These are phyloP conservation scores for Apis laboriosa DNA, from an alignment of 1,140 invertebrate genomes.

Conservation along the genomic window DNA sequence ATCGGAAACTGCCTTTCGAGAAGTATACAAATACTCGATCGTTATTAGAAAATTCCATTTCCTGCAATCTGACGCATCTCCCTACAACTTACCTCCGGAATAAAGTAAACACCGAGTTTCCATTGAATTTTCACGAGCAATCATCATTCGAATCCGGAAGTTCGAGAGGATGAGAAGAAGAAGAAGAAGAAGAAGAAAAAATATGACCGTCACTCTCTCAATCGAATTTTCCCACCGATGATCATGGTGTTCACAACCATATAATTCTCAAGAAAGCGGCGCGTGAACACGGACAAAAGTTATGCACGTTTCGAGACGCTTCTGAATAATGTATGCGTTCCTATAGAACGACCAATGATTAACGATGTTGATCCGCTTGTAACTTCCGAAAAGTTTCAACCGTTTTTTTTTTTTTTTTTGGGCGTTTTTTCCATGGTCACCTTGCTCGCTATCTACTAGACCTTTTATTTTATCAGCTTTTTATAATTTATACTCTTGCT, in stretches of 20 bases:
- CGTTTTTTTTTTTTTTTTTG: not conserved
- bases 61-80: not conserved
- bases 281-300: slow-evolving; percentile 64
- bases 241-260: too few species aligned
- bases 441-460: not conserved
- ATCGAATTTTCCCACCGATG: not conserved
- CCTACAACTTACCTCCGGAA: not conserved
- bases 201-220: not conserved
- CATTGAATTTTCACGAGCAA: not conserved
- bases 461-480: slow-evolving; percentile 30
- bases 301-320: slow-evolving; percentile 61
- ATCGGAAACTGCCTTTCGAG: not conserved
- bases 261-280: slow-evolving; percentile 29
- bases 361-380: slow-evolving; percentile 55
- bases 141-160: not conserved
- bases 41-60: not conserved
- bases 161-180: not conserved
- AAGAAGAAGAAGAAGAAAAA: not conserved
- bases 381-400: slow-evolving; percentile 53
- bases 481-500: slow-evolving; percentile 6
- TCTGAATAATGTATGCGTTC: slow-evolving; percentile 62
- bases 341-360: slow-evolving; percentile 59
- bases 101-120: not conserved
- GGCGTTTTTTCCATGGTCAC: not conserved
- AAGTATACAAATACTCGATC: not conserved